phyloP scores from a whole-genome alignment of 2,797 vertebrate genomes.

The Podarcis siculus region DNA sequence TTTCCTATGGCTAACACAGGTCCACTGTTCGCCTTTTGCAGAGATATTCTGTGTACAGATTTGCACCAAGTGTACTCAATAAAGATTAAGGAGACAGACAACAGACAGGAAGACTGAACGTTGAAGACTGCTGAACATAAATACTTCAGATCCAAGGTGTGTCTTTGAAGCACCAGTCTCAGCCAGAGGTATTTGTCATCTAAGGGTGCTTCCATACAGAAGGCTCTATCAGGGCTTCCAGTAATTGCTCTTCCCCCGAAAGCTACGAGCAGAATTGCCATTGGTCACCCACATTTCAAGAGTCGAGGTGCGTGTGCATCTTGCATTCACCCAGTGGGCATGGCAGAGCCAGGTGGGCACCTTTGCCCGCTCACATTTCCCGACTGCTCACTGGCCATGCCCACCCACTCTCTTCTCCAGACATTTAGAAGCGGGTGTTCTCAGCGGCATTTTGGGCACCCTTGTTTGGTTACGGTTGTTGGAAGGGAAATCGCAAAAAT shows the following conservation, averaged over 20 bases:
- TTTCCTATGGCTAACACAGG: background rate
- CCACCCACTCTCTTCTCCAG: too few species aligned
- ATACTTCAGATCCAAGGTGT: constrained; percentile 2
- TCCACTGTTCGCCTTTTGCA: background rate
- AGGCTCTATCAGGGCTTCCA: background rate
- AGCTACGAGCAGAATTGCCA: background rate
- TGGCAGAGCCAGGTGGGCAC: too few species aligned
- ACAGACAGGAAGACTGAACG: constrained; percentile 6
- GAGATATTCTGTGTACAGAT: background rate
- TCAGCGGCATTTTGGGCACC: too few species aligned
- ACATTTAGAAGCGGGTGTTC: too few species aligned
- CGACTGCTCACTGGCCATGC: too few species aligned
- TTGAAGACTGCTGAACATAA: background rate
- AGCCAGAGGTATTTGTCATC: constrained; percentile 32
- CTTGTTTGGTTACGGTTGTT: too few species aligned
- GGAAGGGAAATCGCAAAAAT: too few species aligned
- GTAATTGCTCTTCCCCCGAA: background rate
- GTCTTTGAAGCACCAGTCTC: background rate
- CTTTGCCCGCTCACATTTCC: too few species aligned
- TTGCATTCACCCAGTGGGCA: too few species aligned
- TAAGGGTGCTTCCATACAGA: background rate
- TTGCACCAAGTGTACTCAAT: background rate
- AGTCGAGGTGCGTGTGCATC: too few species aligned
- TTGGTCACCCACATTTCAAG: too few species aligned
- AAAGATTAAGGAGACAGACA: background rate